phyloP scores from a whole-genome alignment of 2,113 vertebrate species.

The Baryphthengus martii region DNA sequence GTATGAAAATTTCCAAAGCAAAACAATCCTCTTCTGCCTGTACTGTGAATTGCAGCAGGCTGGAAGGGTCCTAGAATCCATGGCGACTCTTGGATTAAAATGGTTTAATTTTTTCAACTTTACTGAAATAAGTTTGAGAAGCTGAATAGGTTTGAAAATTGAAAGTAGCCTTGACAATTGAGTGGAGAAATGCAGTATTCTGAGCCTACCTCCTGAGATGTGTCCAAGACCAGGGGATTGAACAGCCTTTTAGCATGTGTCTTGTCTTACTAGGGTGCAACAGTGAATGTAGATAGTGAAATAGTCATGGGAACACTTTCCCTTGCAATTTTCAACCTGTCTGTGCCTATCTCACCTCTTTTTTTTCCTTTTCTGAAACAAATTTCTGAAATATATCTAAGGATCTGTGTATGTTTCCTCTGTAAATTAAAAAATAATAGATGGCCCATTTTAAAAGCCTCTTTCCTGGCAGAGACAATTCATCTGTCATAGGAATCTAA shows the following conservation, averaged over 20 bases:
- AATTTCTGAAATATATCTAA: not conserved
- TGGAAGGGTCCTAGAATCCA: not conserved
- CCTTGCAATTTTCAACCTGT: not conserved
- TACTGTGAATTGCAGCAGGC: not conserved
- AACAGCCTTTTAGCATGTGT: not conserved
- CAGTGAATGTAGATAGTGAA: not conserved
- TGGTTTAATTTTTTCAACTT: not conserved
- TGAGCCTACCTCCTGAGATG: not conserved
- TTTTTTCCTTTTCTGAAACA: not conserved
- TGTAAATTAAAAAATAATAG: not conserved
- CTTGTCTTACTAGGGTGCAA: not conserved
- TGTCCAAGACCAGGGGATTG: not conserved
- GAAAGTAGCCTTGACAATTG: not conserved
- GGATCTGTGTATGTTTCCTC: not conserved
- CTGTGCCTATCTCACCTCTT: not conserved
- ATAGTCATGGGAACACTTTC: not conserved
- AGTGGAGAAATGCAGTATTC: not conserved
- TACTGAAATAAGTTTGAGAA: not conserved
- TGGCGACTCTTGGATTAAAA: not conserved
- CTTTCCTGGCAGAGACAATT: not conserved
- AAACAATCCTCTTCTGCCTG: not conserved
- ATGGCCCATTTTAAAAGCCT: not conserved
- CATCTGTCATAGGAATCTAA: not conserved
- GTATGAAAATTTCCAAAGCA: not conserved
- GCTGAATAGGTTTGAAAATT: not conserved